These are phyloP conservation scores for Pachyramphus minor DNA, from an alignment of 2,113 vertebrate genomes.

Conservation along the genomic window DNA sequence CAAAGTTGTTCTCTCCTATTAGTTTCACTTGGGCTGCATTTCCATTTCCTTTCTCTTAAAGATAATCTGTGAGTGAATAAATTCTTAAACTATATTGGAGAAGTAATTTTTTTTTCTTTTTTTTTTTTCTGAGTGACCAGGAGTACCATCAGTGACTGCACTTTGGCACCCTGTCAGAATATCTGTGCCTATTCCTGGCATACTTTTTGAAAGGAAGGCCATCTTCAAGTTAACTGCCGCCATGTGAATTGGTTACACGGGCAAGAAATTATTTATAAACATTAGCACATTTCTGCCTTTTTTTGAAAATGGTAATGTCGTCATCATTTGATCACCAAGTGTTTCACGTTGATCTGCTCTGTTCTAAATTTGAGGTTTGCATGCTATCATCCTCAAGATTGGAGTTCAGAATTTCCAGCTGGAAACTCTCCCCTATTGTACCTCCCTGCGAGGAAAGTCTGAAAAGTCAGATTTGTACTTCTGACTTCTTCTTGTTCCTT, in stretches of 20 bases:
- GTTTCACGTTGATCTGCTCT: background rate
- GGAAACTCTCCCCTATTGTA: background rate
- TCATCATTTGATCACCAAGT: background rate
- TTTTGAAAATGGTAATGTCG: background rate
- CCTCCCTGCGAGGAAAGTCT: fast-evolving
- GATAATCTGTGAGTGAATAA: background rate
- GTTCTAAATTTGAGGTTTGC: background rate
- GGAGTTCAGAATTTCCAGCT: background rate
- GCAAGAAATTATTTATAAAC: background rate
- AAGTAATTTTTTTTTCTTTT: background rate
- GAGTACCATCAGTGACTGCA: background rate
- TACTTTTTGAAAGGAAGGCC: background rate
- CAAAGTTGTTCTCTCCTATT: slow-evolving; percentile 23
- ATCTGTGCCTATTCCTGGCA: background rate
- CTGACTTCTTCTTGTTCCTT: background rate
- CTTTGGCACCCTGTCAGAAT: background rate
- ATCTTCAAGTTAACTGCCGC: background rate
- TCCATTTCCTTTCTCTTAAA: slow-evolving; percentile 12
- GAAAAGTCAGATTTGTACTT: background rate
- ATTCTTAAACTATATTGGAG: background rate
- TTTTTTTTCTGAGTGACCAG: background rate
- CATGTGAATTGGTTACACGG: background rate
- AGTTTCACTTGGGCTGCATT: slow-evolving; percentile 25
- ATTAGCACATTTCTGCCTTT: background rate
- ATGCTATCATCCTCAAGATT: background rate